phyloP scores from a whole-genome alignment of 2,113 vertebrate species.

The Gambusia affinis region DNA sequence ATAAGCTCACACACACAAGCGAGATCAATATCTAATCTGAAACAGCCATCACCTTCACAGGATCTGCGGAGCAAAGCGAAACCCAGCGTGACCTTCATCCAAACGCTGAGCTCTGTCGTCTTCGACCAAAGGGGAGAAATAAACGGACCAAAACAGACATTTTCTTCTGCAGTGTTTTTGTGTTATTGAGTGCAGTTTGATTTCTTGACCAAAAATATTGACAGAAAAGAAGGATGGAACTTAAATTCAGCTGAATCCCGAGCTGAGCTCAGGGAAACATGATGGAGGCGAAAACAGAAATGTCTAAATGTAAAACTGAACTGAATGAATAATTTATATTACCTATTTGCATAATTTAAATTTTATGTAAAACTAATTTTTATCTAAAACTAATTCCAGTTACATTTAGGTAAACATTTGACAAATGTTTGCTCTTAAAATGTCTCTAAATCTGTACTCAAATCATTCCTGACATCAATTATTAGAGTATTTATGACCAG shows the following conservation, averaged over 20 bases:
- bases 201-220: neutral
- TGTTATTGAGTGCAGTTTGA: neutral
- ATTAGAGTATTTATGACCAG: no score
- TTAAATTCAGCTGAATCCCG: neutral
- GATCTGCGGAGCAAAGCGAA: conserved; percentile 50
- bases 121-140: neutral
- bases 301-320: no score
- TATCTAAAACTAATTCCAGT: no score
- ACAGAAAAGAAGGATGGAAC: neutral
- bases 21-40: conserved; percentile 70
- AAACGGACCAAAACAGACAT: neutral
- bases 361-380: no score
- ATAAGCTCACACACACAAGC: conserved; percentile 15
- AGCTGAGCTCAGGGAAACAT: neutral
- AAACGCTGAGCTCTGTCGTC: conserved; percentile 6
- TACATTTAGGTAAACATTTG: no score
- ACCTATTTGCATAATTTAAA: no score
- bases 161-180: neutral
- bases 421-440: no score
- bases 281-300: neutral
- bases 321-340: no score
- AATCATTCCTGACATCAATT: no score
- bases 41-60: conserved; percentile 55
- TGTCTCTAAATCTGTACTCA: no score
- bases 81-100: conserved; percentile 33